Base-by-base conservation (phyloP, 2,113 vertebrate genomes). In the Xenopus borealis region DNA sequence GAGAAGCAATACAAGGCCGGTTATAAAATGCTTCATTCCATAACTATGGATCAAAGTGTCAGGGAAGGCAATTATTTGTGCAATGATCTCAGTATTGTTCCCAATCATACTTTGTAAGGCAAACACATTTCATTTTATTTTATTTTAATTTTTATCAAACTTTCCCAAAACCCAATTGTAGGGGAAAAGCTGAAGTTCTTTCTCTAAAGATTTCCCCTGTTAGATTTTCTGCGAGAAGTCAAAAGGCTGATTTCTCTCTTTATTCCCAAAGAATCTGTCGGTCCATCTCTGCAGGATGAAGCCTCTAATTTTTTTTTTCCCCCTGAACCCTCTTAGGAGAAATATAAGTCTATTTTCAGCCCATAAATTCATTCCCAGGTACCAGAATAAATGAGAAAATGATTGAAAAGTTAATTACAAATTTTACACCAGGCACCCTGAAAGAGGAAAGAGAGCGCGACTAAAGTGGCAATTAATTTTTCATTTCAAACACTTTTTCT, bases 321-420 rank as follows among this genome's bases (percentile, higher is more conserved):
- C 46, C 66, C 58, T 27, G 45, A 68, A 75, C 55, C 68, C 72
- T 75, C 72, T 69, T 75, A 75, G 73, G 73, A 67, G 67, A 75
- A 75, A 75, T 69, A 62, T 63, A 53, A 66, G 57, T 75, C 73
- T 62, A 69, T 75, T 75, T 75, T 46, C 50, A 66, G 66, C 69
- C 23, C 47, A 69, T 75, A 75, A 69, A 75, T 75, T 66, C 73
- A 62, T 40, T 69, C 67, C 66, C 73, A 75, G 73, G 73, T 75
- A 75, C n/a, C 58, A 75, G 73, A 75, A 75, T 75, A 75, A 75
- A 75, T 75, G 73, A 75, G 73, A 75, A 75, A 75, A 75, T 75
- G 73, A 75, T 75, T 75, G 73, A 75, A 75, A 72, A 75, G 73
- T 75, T 75, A 75, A 75, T 75, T 75, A 75, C 73, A 75, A 75